Evolutionary conservation across 2,113 vertebrate species (phyloP), one percentile per base, ranked within the genome.

Genomic region (Mirounga angustirostris): DNA sequence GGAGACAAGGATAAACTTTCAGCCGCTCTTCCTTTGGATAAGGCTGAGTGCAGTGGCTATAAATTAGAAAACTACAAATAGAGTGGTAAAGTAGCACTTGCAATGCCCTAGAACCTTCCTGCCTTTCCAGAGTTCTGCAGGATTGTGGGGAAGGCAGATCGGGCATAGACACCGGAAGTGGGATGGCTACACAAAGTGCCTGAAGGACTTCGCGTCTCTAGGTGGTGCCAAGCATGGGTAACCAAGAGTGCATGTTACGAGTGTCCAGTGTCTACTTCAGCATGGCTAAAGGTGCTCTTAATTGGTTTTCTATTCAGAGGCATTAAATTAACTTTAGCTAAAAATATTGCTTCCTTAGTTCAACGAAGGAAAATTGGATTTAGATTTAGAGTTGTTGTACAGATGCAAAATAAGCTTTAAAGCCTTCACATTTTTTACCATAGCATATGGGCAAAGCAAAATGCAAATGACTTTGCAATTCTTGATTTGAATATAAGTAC

Each of bases 321-420:
- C 69, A 94, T 96, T 97, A 89, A 97, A 95, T 97, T 89, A 95
- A 97, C 86, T 92, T 96, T 96, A 89, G 80, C 46, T 69, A 97
- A 87, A 96, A 98, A 93, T 88, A 91, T 56, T 88, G 63, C 89
- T 93, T 93, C 58, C 86, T 96, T 86, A 92, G n/a, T 86, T 94
- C 83, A 92, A 43, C 33, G 69, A 88, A 83, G 63, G 84, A 78
- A 97, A 96, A 97, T 95, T 92, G 93, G 71, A 96, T 94, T 90
- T 90, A 88, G 84, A 97, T 96, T 94, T 93, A 96, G 78, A 81
- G 40, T 81, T 54, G 26, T 67, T 78, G 50, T 76, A 54, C 83
- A 94, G 83, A 83, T 76, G 88, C 54, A 94, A 95, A 97, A 93
- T 58, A 84, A 81, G 56, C 61, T 88, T 81, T 50, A 78, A 88